Evolutionary conservation across 2,888 invertebrate species (phyloP).

Genomic region (Ceriagrion tenellum): DNA sequence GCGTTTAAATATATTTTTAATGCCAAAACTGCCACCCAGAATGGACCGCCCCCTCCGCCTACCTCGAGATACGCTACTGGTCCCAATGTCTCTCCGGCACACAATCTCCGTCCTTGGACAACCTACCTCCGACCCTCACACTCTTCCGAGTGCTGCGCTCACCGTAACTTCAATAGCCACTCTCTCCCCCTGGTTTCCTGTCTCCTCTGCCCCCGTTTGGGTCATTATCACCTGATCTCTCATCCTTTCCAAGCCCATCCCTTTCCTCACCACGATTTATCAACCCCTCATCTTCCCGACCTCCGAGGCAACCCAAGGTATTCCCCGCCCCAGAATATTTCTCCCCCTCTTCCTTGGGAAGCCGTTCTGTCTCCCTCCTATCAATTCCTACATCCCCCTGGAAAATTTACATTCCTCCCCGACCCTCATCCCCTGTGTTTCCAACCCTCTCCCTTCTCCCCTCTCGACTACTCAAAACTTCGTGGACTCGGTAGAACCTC

Average conservation of each 20-base stretch:
- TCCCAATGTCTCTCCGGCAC: no score
- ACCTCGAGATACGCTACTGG: no score
- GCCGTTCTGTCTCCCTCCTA: not conserved
- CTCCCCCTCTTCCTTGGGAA: not conserved
- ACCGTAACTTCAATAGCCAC: not conserved
- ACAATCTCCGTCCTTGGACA: no score
- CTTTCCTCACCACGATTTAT: not conserved
- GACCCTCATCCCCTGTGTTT: not conserved
- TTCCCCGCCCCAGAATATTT: not conserved
- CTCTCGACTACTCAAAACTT: not conserved
- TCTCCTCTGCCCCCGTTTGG: not conserved
- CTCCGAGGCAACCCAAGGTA: not conserved
- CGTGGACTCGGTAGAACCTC: not conserved
- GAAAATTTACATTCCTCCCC: slow-evolving; percentile 22
- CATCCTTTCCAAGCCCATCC: not conserved
- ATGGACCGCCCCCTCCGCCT: no score
- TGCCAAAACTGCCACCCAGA: no score
- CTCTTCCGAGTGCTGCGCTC: not conserved
- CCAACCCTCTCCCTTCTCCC: not conserved
- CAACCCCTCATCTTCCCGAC: not conserved
- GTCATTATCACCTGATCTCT: not conserved
- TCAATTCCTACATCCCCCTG: not conserved
- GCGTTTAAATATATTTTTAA: no score
- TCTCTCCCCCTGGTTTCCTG: not conserved
- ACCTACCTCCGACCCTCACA: not conserved